Base-by-base conservation (phyloP, 2,797 vertebrate species). In the Gambelia wislizenii region DNA sequence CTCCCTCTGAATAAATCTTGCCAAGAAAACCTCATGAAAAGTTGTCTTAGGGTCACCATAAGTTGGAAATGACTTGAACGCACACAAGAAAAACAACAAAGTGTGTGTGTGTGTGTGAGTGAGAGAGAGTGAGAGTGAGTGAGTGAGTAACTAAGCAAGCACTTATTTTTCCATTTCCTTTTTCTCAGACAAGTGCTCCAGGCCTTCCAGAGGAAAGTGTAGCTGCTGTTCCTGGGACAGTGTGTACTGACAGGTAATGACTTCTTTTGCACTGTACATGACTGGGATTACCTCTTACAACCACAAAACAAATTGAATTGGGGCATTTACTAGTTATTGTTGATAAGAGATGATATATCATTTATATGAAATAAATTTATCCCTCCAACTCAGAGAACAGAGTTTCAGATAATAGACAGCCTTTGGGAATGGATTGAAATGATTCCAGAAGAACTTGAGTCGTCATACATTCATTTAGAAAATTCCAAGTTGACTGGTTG, bases 181-280 rank as follows among this genome's bases (percentile, higher is more conserved):
- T 79, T 1, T 18, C 1, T 49, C 84, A 97, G 97, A 93, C 91
- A 0, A 2, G 90, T 84, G 92, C 90, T 91, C 88, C 93, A 8
- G 77, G 87, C 22, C 59, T 95, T 74, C 84, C 95, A 33, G 93
- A 96, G 74, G 86, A 88, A 59, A 92, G 14, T 67, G 54, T 74
- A 0, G 74, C 84, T 69, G 44, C 91, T 76, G 0, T 14, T 39
- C 77, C 92, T 33, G 91, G 87, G 42, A 91, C 89, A 30, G 96
- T 94, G 13, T 95, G 87, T 56, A 69, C 90, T 82, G 90, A 91
- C 86, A 97, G 97, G 97, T 97, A 95, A 95, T 0, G 36, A 56
- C 54, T 85, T 33, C 14, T 33, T 81, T 61, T 89, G n/a, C 56
- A 30, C 47, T n/a, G n/a, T 49, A 64, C 13, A 74, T 75, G 13